phyloP scores from a whole-genome alignment of 2,797 vertebrate genomes.

The Arrhamphus sclerolepis region DNA sequence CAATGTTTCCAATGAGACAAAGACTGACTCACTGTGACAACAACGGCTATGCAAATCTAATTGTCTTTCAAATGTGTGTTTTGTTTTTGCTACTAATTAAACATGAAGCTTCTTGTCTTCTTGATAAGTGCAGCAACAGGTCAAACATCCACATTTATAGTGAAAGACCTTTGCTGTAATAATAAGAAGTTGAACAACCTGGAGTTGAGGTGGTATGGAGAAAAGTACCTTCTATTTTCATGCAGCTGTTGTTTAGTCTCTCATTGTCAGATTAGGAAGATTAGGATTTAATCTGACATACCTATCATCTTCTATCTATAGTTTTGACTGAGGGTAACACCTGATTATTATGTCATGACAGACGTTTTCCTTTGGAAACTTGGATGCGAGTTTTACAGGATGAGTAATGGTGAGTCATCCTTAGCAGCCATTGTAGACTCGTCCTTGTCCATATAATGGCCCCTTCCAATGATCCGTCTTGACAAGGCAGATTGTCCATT shows the following conservation, averaged over 20 bases:
- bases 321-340: constrained; percentile 29
- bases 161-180: not conserved
- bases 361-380: constrained; percentile 54
- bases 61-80: no score
- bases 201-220: not conserved
- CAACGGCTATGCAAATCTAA: no score
- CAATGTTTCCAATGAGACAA: no score
- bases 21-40: no score
- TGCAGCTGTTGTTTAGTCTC: constrained; percentile 2
- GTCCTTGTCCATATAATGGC: constrained; percentile 31
- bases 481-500: constrained; percentile 44
- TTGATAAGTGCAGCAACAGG: not conserved
- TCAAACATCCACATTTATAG: constrained; percentile 2
- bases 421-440: constrained; percentile 37
- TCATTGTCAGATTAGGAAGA: constrained; percentile 4
- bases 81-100: no score
- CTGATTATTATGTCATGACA: constrained; percentile 47
- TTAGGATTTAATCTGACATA: not conserved
- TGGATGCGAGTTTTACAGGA: constrained; percentile 37
- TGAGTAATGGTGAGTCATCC: constrained; percentile 60
- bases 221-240: not conserved
- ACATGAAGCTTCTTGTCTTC: no score
- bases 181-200: constrained; percentile 1
- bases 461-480: constrained; percentile 34
- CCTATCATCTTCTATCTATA: constrained; percentile 18